Conservation (phyloP, 2,113 vertebrate genomes). For the Centropus bengalensis region DNA sequence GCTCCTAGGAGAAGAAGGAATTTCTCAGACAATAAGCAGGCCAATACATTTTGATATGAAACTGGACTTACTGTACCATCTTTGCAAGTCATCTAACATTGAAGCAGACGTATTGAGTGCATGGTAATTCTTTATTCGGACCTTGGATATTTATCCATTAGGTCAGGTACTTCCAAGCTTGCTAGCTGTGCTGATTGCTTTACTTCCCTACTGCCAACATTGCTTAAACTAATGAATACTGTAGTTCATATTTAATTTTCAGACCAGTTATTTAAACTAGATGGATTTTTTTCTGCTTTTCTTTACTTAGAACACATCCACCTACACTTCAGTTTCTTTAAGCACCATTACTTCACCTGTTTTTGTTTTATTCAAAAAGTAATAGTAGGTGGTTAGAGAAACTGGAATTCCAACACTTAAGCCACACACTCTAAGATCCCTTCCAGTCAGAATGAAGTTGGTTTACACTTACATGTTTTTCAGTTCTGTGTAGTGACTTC, state of each 20-base stretch:
- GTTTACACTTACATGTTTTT: not conserved
- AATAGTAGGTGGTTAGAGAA: not conserved
- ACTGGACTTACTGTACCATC: not conserved
- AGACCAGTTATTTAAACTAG: not conserved
- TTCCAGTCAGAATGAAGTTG: not conserved
- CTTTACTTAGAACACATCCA: not conserved
- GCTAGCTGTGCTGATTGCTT: not conserved
- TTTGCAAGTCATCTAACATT: not conserved
- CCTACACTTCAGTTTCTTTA: not conserved
- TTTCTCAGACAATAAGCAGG: not conserved
- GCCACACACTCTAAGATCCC: not conserved
- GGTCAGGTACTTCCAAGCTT: not conserved
- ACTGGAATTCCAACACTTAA: not conserved
- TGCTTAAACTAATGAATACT: not conserved
- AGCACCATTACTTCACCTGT: not conserved
- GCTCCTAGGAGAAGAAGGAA: conserved; percentile 69
- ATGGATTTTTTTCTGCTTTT: not conserved
- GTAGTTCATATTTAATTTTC: not conserved
- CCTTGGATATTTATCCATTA: not conserved
- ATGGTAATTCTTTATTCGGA: not conserved
- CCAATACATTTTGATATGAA: not conserved
- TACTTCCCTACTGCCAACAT: not conserved
- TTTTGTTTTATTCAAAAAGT: not conserved
- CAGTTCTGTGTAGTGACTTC: not conserved
- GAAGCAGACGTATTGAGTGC: not conserved